Conservation (phyloP, 2,797 vertebrate species). For the Channa striata region DNA sequence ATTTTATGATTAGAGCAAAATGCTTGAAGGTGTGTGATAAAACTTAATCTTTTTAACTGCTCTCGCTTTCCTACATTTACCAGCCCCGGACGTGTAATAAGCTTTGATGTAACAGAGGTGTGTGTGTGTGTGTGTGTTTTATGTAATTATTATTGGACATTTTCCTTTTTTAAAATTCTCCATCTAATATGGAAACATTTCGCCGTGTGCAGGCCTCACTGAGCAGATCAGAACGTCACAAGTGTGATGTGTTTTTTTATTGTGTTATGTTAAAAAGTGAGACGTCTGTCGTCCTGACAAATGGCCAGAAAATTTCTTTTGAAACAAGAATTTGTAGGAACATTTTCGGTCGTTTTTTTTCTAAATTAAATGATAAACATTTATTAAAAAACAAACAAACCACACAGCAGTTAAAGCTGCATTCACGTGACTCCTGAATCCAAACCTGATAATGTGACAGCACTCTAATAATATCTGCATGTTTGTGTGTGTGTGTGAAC, state of each 20-base stretch:
- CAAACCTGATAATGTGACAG: neutral
- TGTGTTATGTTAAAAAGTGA: too few species aligned
- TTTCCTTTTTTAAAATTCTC: conserved; percentile 39
- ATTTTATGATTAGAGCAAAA: neutral
- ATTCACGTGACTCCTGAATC: neutral
- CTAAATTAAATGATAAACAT: neutral
- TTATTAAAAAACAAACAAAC: neutral
- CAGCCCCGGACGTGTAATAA: conserved; percentile 38
- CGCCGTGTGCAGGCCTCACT: conserved; percentile 22
- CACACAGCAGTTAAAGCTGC: too few species aligned
- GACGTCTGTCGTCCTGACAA: neutral
- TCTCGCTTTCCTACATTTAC: conserved; percentile 39
- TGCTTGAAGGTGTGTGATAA: neutral
- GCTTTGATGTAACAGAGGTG: conserved; percentile 54
- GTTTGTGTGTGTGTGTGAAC: accelerated
- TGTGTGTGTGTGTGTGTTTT: conserved; percentile 24
- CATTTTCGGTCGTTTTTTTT: neutral
- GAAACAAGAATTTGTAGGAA: neutral
- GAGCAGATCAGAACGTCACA: conserved; percentile 17
- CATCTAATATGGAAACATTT: conserved; percentile 68
- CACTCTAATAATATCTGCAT: neutral
- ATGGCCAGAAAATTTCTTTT: conserved; percentile 2
- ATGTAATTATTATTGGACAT: conserved; percentile 53
- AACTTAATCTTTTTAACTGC: conserved; percentile 11
- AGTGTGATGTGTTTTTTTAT: conserved; percentile 21